Percentiles rank a stretch among this genome's conserved stretches.
phyloP scores from a whole-genome alignment of 2,888 invertebrate genomes.

The Parascotia fuliginaria region DNA sequence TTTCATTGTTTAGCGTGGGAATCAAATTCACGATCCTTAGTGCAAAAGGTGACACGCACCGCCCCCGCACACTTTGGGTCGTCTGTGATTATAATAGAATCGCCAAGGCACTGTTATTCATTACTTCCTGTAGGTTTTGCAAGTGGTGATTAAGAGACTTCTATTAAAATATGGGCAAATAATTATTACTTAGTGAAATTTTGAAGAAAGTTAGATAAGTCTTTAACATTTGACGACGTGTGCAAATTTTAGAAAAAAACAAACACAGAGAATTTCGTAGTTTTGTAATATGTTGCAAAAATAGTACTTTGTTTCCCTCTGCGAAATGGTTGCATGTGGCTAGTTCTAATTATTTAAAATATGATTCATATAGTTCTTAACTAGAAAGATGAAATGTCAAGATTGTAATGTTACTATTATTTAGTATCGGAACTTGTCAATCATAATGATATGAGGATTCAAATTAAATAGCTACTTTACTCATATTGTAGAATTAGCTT shows the following conservation, averaged over 20 bases:
- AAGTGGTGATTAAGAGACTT: background rate
- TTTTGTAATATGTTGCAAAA: too few species aligned
- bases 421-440: slow-evolving; percentile 42
- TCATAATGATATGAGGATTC: slow-evolving; percentile 22
- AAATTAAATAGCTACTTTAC: background rate
- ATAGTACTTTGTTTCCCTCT: too few species aligned
- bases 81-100: background rate
- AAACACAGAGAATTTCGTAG: too few species aligned
- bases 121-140: background rate
- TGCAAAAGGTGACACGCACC: background rate
- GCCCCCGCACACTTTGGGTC: background rate
- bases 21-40: background rate
- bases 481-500: too few species aligned
- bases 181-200: too few species aligned
- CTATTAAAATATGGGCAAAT: background rate
- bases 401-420: slow-evolving; percentile 2
- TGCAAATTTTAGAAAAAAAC: too few species aligned
- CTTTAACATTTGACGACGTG: too few species aligned
- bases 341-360: background rate
- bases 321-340: too few species aligned
- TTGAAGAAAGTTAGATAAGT: too few species aligned
- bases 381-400: slow-evolving; percentile 2
- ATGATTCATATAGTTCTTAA: slow-evolving; percentile 10
- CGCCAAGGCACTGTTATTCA: background rate
- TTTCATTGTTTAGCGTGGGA: background rate